A percentile compares a stretch with the other conserved stretches of the same genome.
Conservation (phyloP, 2,797 vertebrate species). For the Propithecus deckenii region DNA sequence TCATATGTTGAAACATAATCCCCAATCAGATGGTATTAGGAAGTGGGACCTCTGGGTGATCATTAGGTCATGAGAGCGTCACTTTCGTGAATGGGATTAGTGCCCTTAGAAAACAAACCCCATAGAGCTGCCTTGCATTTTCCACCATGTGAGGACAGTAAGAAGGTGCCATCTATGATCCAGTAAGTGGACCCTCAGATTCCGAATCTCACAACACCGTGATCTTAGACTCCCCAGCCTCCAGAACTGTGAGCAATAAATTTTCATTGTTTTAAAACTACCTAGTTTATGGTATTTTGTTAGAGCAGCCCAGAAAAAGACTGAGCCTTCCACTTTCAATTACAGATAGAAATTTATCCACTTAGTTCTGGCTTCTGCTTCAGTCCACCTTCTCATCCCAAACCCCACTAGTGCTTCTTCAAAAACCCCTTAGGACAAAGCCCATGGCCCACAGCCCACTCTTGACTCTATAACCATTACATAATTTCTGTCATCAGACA, state of each 20-base stretch:
- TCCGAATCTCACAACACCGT: too few relatives aligned
- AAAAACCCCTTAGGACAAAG: background rate
- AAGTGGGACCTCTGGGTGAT: background rate
- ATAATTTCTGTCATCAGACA: conserved; percentile 26
- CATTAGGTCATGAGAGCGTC: background rate
- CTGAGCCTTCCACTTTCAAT: background rate
- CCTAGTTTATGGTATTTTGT: background rate
- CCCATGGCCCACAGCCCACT: background rate
- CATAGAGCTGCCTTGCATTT: too few relatives aligned
- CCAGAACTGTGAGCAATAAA: background rate
- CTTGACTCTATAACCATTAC: background rate
- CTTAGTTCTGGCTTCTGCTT: background rate
- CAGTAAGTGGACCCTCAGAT: background rate
- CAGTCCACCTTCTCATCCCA: background rate
- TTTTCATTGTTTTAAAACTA: background rate
- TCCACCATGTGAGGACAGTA: too few relatives aligned
- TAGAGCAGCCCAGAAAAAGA: background rate
- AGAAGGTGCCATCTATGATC: background rate
- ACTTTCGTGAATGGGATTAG: background rate
- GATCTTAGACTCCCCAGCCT: background rate
- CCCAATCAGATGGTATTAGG: background rate
- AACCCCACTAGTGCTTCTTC: background rate
- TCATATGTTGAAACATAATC: background rate
- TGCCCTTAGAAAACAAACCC: background rate
- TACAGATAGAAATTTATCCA: background rate